Evolutionary conservation across 2,888 invertebrate genomes (phyloP), one percentile per base, ranked within the genome.

Genomic region (Mellilla xanthometata): DNA sequence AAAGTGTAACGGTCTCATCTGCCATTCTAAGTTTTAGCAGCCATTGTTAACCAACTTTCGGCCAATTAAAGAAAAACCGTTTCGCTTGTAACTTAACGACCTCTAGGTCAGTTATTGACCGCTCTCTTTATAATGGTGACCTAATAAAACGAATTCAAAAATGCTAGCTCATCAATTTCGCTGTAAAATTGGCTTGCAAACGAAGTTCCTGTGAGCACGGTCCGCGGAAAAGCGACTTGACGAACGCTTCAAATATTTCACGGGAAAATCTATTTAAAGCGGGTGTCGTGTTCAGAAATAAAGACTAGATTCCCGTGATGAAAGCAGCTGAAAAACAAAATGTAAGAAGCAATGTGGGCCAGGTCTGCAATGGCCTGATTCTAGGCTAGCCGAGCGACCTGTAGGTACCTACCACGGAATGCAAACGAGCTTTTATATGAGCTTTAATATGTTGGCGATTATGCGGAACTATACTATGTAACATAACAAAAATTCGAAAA

Each of bases 281-380:
- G 52, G 34, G 54, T 42, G 40, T 33, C 45, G 51, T 54, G 43
- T 52, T 42, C 33, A 49, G 49, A 13, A 15, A 52, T 72, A 77
- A 62, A 63, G 71, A 46, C 68, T 63, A 70, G 60, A 75, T 65
- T 76, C 65, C 65, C 70, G 48, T 62, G 62, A 61, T 58, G 54
- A 56, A 55, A 55, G 61, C 63, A 60, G 44, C 54, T 60, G 63
- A 67, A 71, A 72, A 72, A 76, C 70, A 72, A 68, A 64, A 2
- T 19, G 56, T 58, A 40, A 52, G 55, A 60, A 50, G 52, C 55
- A 78, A 86, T 79, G 72, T 86, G 70, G 86, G 84, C 47, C 85
- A 76, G 64, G 68, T 57, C 82, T 80, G 86, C 86, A 86, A 72
- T 86, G 87, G 53, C 83, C 87, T 78, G 75, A 75, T 81, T 86